phyloP scores from a whole-genome alignment of 2,888 invertebrate genomes.

The Drosophila stalkeri region DNA sequence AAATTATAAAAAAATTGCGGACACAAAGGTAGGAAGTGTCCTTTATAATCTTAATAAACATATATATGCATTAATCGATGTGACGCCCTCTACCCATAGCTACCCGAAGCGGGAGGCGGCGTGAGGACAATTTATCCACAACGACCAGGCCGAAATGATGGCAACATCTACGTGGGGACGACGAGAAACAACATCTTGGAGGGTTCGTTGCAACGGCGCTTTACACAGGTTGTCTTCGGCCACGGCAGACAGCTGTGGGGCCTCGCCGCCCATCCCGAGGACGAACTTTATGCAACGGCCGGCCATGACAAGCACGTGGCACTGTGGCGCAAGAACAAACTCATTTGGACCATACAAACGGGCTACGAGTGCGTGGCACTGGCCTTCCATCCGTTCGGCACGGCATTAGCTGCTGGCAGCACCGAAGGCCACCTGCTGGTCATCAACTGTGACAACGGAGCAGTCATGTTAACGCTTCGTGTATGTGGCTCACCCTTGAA shows the following conservation, averaged over 20 bases:
- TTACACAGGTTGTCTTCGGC: constrained; percentile 94
- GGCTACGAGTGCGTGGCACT: constrained; percentile 95
- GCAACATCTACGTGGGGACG: constrained; percentile 96
- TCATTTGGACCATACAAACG: constrained; percentile 94
- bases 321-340: constrained; percentile 94
- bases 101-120: constrained; percentile 95
- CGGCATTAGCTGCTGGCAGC: constrained; percentile 94
- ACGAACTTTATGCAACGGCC: constrained; percentile 95
- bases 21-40: constrained; percentile 89
- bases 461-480: constrained; percentile 92
- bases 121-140: constrained; percentile 95
- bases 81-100: constrained; percentile 85
- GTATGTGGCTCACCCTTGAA: constrained; percentile 95
- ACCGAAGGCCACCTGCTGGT: constrained; percentile 95
- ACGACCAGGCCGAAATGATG: constrained; percentile 94
- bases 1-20: constrained; percentile 95
- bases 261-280: constrained; percentile 94
- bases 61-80: constrained; percentile 4
- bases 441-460: constrained; percentile 94
- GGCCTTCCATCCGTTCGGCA: constrained; percentile 94
- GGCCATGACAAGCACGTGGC: constrained; percentile 96
- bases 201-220: constrained; percentile 94
- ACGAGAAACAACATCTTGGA: constrained; percentile 95
- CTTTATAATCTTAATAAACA: neutral
- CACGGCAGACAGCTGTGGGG: constrained; percentile 95